phyloP scores from a whole-genome alignment of 2,888 invertebrate species.

The Blera fallax region DNA sequence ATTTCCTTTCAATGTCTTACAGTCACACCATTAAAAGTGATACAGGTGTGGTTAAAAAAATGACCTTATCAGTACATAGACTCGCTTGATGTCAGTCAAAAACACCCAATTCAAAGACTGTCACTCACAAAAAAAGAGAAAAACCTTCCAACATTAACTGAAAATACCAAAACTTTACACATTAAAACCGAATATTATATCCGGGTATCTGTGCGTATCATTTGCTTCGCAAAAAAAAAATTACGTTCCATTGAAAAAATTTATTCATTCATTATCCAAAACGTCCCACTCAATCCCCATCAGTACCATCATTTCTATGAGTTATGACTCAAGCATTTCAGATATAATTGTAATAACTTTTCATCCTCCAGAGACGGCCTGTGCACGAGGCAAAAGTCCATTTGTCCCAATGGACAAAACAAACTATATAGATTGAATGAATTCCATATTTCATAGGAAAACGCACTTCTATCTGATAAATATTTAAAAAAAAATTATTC shows the following conservation, averaged over 20 bases:
- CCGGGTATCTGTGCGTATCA: neutral
- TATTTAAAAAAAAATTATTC: conserved; percentile 41
- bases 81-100: neutral
- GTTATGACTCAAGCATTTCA: neutral
- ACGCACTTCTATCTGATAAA: conserved; percentile 10
- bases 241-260: neutral
- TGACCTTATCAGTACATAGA: neutral
- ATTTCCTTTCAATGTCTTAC: neutral
- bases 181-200: neutral
- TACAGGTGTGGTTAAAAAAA: neutral
- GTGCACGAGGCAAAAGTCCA: neutral
- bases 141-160: neutral
- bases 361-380: neutral
- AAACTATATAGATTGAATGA: neutral
- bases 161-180: neutral
- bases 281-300: neutral
- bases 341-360: neutral
- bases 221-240: neutral
- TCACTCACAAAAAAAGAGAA: neutral
- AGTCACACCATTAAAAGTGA: neutral
- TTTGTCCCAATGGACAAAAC: neutral
- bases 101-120: neutral
- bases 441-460: neutral
- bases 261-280: neutral
- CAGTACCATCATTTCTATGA: neutral